Evolutionary conservation across 2,113 vertebrate genomes (phyloP), one percentile per base, ranked within the genome.

Genomic region (Xiphophorus couchianus): DNA sequence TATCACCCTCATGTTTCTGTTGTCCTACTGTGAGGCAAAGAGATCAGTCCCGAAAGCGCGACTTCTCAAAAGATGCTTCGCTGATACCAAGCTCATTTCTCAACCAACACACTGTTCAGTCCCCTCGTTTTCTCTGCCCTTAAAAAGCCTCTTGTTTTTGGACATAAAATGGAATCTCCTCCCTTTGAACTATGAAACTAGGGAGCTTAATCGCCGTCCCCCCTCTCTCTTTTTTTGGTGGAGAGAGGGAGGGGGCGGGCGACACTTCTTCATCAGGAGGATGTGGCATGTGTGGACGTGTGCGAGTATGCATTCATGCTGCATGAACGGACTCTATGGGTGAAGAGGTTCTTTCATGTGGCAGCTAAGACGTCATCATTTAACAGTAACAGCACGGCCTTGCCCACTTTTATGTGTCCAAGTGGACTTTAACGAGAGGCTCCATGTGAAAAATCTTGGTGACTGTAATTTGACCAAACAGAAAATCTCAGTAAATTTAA

Each of bases 31-130:
- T 0, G 42, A 77, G 76, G 83, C 27, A 31, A 69, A 58, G 74
- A 81, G 77, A 12, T 30, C 62, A 19, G 31, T 76, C 65, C 78
- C 66, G 5, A 80, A 39, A 83, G 72, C 78, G 54, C 30, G 5
- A 80, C 80, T 84, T 86, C 78, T 86, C 74, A 88, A 82, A 82
- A 73, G 79, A 44, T 83, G 65, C 67, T 84, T 76, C 74, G 30
- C 2, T 25, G 66, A 66, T 60, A 67, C 71, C 25, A 14, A 19
- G 65, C 76, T 85, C 76, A 11, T 80, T 81, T 84, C 64, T 78
- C 71, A 68, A 70, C 73, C 81, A 85, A 81, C 72, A 83, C 63
- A 0, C 72, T 80, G 70, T 31, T 73, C 51, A 30, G 63, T 73
- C 81, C 86, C 76, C 76, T 85, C 70, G 0, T 74, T 77, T 69